A percentile compares a stretch with the other conserved stretches of the same genome.
Evolutionary conservation across 2,888 invertebrate genomes (phyloP).

Genomic region (Amphipyra tragopoginis): DNA sequence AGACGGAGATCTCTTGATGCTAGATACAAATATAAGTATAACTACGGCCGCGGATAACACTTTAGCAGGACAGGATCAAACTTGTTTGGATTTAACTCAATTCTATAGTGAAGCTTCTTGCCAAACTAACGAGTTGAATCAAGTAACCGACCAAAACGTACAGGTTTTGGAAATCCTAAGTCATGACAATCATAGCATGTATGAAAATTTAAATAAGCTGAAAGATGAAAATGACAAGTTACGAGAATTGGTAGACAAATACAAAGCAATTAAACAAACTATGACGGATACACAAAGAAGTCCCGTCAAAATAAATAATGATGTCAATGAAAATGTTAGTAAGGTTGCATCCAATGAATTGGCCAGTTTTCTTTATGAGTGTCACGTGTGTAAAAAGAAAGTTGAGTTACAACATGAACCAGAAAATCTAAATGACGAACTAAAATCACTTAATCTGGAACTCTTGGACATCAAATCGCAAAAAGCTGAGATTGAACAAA

Average conservation of each 20-base stretch:
- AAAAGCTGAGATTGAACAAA: slow-evolving; percentile 71
- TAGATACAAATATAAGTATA: slow-evolving; percentile 83
- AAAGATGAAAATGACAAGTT: slow-evolving; percentile 72
- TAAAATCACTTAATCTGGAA: slow-evolving; percentile 64
- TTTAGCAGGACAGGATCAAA: slow-evolving; percentile 76
- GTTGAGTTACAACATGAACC: slow-evolving; percentile 46
- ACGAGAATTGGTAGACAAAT: slow-evolving; percentile 63
- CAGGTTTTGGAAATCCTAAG: slow-evolving; percentile 62
- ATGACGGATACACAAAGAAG: slow-evolving; percentile 64
- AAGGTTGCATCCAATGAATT: slow-evolving; percentile 2
- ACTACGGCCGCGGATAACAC: slow-evolving; percentile 78
- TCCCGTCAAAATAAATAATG: slow-evolving; percentile 61
- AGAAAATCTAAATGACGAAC: slow-evolving; percentile 58
- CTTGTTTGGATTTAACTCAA: slow-evolving; percentile 78
- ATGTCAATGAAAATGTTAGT: slow-evolving; percentile 15
- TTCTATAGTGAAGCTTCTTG: slow-evolving; percentile 73
- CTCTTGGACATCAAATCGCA: slow-evolving; percentile 62
- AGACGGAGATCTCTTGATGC: slow-evolving; percentile 83
- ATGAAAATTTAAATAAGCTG: slow-evolving; percentile 64
- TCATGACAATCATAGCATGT: slow-evolving; percentile 61
- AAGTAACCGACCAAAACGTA: slow-evolving; percentile 57
- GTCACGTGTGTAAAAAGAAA: slow-evolving; percentile 58
- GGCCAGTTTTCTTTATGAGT: slow-evolving; percentile 27
- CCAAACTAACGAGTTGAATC: slow-evolving; percentile 67
- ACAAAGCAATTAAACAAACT: slow-evolving; percentile 41